Evolutionary conservation across 2,888 invertebrate genomes (phyloP), one percentile per base, ranked within the genome.

Genomic region (Meloe dianella): DNA sequence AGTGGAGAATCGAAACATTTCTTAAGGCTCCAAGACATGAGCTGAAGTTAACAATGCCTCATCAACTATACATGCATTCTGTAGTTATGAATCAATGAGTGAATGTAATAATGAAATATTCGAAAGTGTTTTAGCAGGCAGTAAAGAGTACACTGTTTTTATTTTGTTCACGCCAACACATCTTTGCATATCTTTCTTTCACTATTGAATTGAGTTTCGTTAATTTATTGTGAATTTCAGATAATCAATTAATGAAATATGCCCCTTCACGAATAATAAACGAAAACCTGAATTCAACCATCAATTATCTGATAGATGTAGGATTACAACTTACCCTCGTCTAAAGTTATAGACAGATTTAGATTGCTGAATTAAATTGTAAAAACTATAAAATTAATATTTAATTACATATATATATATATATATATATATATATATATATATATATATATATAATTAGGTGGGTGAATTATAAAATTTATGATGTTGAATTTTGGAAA

Each of bases 321-420:
- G 67, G 73, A 75, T 75, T 77, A 75, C 75, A 74, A 75, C 73
- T 75, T 73, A 75, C 74, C 74, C 73, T 74, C 72, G 73, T 76
- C 75, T 75, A 74, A 75, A 70, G 73, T 69, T 63, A 69, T 73
- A 73, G 76, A 75, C 76, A 74, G 77, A 76, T 78, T 78, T 75
- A 75, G 74, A 72, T 71, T 70, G 70, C 67, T 66, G 68, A 67
- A 73, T 73, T 72, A 70, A 70, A 63, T 71, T 70, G 71, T 65
- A 72, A 73, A 73, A 72, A 68, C 68, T 72, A 70, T 2, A 17
- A 17, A 20, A 47, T 47, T 17, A 47, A 20, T 47, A 20, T 38
- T 38, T 7, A 47, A 47, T 47, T 20, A 17, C n/a, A n/a, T n/a
- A n/a, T n/a, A n/a, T n/a, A n/a, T n/a, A n/a, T n/a, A n/a, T n/a